Conservation (phyloP, 2,797 vertebrate species). For the Leptatherina wallacei region DNA sequence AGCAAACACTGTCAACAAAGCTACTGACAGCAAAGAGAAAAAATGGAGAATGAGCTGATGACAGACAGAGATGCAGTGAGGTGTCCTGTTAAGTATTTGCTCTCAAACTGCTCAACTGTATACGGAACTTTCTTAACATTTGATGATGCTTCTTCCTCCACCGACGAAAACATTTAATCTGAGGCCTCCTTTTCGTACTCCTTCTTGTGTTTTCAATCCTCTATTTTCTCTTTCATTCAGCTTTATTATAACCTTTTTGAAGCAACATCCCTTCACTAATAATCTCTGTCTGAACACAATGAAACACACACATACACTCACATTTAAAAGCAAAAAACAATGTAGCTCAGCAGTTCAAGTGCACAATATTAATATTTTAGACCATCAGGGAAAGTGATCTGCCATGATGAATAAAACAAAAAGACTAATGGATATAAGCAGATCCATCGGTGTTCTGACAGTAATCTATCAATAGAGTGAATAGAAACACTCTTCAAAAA, state of each 20-base stretch:
- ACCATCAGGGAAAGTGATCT: slow-evolving; percentile 57
- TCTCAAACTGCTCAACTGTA: slow-evolving; percentile 23
- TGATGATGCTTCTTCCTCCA: slow-evolving; percentile 72
- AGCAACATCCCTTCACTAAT: slow-evolving; percentile 5
- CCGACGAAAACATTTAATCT: slow-evolving; percentile 79
- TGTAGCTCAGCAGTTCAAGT: slow-evolving; percentile 59
- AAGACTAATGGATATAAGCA: slow-evolving; percentile 59
- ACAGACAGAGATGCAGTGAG: slow-evolving; percentile 25
- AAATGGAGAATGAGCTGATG: slow-evolving; percentile 26
- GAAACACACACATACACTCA: slow-evolving; percentile 1
- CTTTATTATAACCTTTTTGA: slow-evolving; percentile 17
- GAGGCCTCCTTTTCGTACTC: slow-evolving; percentile 28
- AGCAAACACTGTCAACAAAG: slow-evolving; percentile 37
- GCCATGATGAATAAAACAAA: slow-evolving; percentile 72
- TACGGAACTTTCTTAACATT: slow-evolving; percentile 80
- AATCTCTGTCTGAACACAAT: slow-evolving; percentile 1
- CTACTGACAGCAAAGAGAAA: slow-evolving; percentile 35
- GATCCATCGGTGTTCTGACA: slow-evolving; percentile 37
- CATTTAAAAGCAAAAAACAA: slow-evolving; percentile 55
- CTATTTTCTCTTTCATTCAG: slow-evolving; percentile 26
- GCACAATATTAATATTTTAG: slow-evolving; percentile 80
- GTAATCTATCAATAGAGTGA: slow-evolving; percentile 16
- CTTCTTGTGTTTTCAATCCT: slow-evolving; percentile 25
- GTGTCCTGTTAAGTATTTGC: slow-evolving; percentile 16
- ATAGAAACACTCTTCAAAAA: neutral